Evolutionary conservation across 30 jellyfish, hydroid and myxozoan genomes (phyloP), one percentile per base, ranked within the genome.

Genomic region (Hydractinia echinata): DNA sequence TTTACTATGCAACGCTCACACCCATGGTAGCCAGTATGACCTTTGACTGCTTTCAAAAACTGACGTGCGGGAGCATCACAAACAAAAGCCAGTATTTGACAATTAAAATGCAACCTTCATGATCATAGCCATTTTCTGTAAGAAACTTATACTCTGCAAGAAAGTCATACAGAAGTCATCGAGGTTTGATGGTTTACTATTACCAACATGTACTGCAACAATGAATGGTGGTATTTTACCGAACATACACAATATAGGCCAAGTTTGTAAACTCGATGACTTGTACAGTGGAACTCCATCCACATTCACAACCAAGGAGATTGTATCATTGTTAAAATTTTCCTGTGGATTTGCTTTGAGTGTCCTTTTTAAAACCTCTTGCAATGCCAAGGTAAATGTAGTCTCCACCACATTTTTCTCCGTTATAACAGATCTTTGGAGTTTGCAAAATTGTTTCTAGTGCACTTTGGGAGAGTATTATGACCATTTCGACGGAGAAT

Each of bases 151-250:
- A 60, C 74, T 83, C 88, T 18, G 19, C 30, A 20, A 54, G 54
- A 21, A 72, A 83, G 49, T 83, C 90, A 18, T 54, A n/a, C 66
- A 48, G 58, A n/a, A 83, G 8, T 56, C 72, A 21, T 72, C 61
- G 16, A 60, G 73, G 16, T 68, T 55, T 18, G 76, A 18, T 19
- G 88, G 86, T 73, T 83, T 83, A 16, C 80, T 49, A 10, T 14
- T 71, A 16, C 90, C 90, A 83, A 54, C 62, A 62, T 13, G 73
- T 9, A 83, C 49, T 61, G 90, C 86, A 55, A 83, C 88, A 79
- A 64, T 50, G 54, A 79, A 79, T 44, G 77, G 61, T 48, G 11
- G 6, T 50, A 55, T 18, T 20, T 66, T 67, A 39, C 48, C 16
- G 49, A 79, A 79, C 44, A 20, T 21, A 19, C 82, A 20, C 15